Percentiles rank a stretch among this genome's conserved stretches.
Conservation (phyloP, 2,113 vertebrate species). For the Triplophysa tibetana region DNA sequence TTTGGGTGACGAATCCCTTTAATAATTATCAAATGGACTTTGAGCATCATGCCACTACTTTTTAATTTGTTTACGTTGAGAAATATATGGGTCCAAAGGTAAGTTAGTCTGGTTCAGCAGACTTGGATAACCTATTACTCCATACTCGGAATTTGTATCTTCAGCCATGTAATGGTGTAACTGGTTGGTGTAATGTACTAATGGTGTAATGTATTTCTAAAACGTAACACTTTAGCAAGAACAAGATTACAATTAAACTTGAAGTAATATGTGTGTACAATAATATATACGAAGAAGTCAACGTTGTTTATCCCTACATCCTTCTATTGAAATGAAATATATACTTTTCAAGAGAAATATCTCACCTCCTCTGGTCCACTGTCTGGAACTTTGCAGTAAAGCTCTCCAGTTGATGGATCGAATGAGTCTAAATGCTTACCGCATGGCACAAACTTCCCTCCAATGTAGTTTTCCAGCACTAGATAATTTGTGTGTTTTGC, state of each 20-base stretch:
- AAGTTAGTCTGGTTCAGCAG: not conserved
- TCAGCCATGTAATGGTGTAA: not conserved
- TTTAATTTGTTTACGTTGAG: slow-evolving; percentile 48
- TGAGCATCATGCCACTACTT: not conserved
- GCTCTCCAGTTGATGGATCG: slow-evolving; percentile 85
- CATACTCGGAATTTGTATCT: slow-evolving; percentile 19
- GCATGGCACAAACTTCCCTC: slow-evolving; percentile 84
- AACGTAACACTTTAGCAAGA: not conserved
- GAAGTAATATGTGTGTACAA: not conserved
- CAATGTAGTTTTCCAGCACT: slow-evolving; percentile 90
- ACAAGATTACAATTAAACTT: not conserved
- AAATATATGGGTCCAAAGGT: slow-evolving; percentile 63
- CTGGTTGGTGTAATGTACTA: too few species aligned
- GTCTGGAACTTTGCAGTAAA: slow-evolving; percentile 90
- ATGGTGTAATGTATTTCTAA: not conserved
- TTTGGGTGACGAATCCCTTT: not conserved
- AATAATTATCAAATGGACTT: not conserved
- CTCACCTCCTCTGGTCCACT: slow-evolving; percentile 89
- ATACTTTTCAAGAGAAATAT: not conserved
- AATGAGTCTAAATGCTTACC: slow-evolving; percentile 83
- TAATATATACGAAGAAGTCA: too few species aligned
- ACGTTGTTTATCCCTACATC: too few species aligned
- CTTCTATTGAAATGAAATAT: too few species aligned
- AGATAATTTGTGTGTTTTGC: slow-evolving; percentile 57
- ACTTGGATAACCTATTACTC: not conserved